phyloP scores from a whole-genome alignment of 2,888 invertebrate genomes.

The Cheilosia vulpina region DNA sequence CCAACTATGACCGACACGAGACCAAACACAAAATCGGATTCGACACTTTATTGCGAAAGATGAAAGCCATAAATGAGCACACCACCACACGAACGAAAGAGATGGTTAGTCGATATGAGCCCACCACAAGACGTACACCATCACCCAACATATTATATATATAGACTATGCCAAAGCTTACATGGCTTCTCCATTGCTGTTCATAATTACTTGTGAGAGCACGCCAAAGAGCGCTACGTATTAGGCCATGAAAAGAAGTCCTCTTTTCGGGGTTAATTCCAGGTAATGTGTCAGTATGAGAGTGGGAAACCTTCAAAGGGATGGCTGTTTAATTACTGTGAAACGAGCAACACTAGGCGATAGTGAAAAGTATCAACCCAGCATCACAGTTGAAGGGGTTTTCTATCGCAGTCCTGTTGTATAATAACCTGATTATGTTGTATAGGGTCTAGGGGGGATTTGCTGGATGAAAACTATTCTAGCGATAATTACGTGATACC shows the following conservation, averaged over 20 bases:
- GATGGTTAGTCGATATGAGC: background rate
- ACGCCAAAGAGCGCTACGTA: slow-evolving; percentile 42
- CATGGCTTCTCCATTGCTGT: slow-evolving; percentile 38
- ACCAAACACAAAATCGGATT: slow-evolving; percentile 11
- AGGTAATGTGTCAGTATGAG: slow-evolving; percentile 53
- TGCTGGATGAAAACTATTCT: slow-evolving; percentile 41
- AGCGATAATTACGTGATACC: slow-evolving; percentile 41
- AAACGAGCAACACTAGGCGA: slow-evolving; percentile 60
- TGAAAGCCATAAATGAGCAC: slow-evolving; percentile 10
- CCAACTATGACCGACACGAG: slow-evolving; percentile 5
- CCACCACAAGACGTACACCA: slow-evolving; percentile 12
- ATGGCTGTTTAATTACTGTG: slow-evolving; percentile 63
- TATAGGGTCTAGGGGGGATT: slow-evolving; percentile 10
- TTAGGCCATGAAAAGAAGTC: slow-evolving; percentile 64
- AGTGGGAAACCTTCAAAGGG: slow-evolving; percentile 49
- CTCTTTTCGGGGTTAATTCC: slow-evolving; percentile 66
- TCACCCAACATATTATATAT: background rate
- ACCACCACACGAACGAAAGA: background rate
- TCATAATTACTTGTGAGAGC: slow-evolving; percentile 58
- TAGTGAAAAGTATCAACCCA: slow-evolving; percentile 51
- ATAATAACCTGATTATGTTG: background rate
- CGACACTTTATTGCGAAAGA: slow-evolving; percentile 37
- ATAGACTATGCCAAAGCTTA: background rate
- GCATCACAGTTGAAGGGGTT: background rate
- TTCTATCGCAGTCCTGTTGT: background rate